Evolutionary conservation across 2,113 vertebrate genomes (phyloP), one percentile per base, ranked within the genome.

Genomic region (Pycnonotus jocosus): DNA sequence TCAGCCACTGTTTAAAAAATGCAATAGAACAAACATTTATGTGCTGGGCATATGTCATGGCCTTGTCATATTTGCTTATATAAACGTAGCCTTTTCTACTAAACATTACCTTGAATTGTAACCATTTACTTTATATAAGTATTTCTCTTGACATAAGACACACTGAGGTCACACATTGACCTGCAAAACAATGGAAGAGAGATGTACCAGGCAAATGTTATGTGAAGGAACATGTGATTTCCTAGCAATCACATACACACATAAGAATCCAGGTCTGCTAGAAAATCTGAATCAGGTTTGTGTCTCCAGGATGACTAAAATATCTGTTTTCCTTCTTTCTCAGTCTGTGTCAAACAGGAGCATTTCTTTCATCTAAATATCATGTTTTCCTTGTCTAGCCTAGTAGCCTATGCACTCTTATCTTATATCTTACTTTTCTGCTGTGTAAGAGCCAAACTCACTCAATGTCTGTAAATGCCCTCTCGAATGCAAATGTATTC

Each of bases 21-120:
- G 11, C 8, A 79, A 30, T 15, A 64, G 27, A 81, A 53, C 10
- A 71, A 81, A 68, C 18, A 68, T 58, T 85, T 79, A 50, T 1
- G 0, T 86, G 38, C 27, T 60, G 22, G 12, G 19, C 0, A 0
- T 9, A 4, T 2, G 1, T 24, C 22, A 27, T 16, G 31, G 53
- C 38, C 38, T 79, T 86, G 22, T 58, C 53, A 9, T 38, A 42
- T 76, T 86, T 74, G 21, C 35, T 80, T 35, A 44, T 19, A 10
- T 82, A 54, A 60, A 15, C n/a, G 4, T 6, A 54, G 21, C 10
- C 33, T 80, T 86, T 86, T 68, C 66, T 68, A 15, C 48, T 58
- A 74, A 82, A 71, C 4, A 13, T 86, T 51, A 28, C 33, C 23
- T 71, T 64, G 53, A 62, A 71, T 70, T 66, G 80, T 74, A 71